Percentiles rank a stretch among this genome's conserved stretches.
Conservation (phyloP, 2,888 invertebrate species). For the Paralinhomoeus sp. region DNA sequence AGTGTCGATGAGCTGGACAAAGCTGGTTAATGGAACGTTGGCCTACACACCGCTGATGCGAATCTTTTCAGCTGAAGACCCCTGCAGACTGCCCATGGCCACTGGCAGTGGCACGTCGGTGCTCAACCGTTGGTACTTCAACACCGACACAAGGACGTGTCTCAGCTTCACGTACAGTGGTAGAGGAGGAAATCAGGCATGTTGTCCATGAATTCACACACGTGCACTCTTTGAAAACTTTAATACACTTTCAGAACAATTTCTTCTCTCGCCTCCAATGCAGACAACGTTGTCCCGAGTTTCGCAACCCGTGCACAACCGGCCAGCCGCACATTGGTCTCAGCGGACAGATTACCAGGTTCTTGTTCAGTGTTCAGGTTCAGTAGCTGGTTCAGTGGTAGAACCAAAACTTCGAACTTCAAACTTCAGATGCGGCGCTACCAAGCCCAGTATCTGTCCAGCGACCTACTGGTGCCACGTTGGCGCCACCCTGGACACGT, state of each 20-base stretch:
- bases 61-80: conserved; percentile 13
- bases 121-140: conserved; percentile 17
- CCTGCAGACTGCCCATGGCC: conserved; percentile 20
- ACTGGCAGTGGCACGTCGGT: conserved; percentile 20
- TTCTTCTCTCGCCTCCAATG: conserved; percentile 7
- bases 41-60: too few relatives aligned
- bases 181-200: conserved; percentile 8
- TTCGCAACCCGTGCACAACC: conserved; percentile 4
- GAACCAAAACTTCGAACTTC: too few relatives aligned
- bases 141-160: conserved; percentile 8
- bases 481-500: conserved; percentile 11
- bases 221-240: too few relatives aligned
- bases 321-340: conserved; percentile 8
- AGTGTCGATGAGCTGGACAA: too few relatives aligned
- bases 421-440: conserved; percentile 6
- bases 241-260: too few relatives aligned
- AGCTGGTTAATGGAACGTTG: too few relatives aligned
- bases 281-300: conserved; percentile 4
- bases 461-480: conserved; percentile 18
- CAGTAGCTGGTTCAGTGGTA: too few relatives aligned
- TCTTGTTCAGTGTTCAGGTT: too few relatives aligned
- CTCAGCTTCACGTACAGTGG: conserved; percentile 9
- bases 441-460: conserved; percentile 9
- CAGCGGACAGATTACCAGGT: conserved; percentile 1
- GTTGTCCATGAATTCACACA: too few relatives aligned